Conservation (phyloP, 1,140 invertebrate genomes). For the Microplitis mediator region DNA sequence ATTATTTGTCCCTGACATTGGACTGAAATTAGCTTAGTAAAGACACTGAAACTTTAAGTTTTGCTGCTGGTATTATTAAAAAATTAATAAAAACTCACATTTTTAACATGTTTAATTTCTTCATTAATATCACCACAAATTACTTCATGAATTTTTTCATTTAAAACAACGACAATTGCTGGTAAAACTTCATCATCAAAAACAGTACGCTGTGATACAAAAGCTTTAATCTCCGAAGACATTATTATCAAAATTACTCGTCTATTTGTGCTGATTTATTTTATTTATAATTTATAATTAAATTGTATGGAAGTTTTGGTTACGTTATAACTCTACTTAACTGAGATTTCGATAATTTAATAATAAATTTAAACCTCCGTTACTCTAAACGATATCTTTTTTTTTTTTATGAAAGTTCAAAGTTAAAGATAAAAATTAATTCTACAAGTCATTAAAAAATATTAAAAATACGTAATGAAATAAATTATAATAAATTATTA, state of each 20-base stretch:
- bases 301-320: too few species aligned
- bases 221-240: slow-evolving; percentile 20
- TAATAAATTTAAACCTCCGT: too few species aligned
- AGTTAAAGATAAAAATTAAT: neutral
- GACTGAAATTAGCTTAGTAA: too few species aligned
- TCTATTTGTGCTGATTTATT: too few species aligned
- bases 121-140: slow-evolving; percentile 28
- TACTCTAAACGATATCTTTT: too few species aligned
- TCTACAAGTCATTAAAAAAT: neutral
- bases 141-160: slow-evolving; percentile 35
- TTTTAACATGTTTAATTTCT: neutral
- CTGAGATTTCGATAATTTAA: too few species aligned
- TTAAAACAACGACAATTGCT: slow-evolving; percentile 34
- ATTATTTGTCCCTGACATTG: too few species aligned
- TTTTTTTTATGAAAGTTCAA: too few species aligned
- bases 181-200: slow-evolving; percentile 32
- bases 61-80: too few species aligned
- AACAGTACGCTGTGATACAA: slow-evolving; percentile 33
- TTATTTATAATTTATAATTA: too few species aligned
- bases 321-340: too few species aligned
- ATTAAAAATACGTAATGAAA: neutral
- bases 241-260: neutral
- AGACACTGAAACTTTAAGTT: too few species aligned
- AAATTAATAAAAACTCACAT: neutral
- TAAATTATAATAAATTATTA: neutral